phyloP scores from a whole-genome alignment of 2,113 vertebrate species.

The Pogona vitticeps region DNA sequence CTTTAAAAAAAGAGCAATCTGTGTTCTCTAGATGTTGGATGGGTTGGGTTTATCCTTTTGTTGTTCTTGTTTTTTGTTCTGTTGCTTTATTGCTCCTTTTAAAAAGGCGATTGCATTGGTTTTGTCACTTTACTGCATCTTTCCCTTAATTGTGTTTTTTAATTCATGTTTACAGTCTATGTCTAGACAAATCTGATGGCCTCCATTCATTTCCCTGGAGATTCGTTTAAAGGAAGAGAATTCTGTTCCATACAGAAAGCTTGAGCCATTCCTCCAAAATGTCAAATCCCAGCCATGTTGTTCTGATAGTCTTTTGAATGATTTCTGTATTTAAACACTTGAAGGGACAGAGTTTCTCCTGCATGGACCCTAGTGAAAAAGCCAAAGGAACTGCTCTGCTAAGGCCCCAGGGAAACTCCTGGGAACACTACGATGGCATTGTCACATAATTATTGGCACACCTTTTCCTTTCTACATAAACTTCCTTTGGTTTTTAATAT shows the following conservation, averaged over 20 bases:
- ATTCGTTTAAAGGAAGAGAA: slow-evolving; percentile 26
- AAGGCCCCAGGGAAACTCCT: background rate
- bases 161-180: slow-evolving; percentile 48
- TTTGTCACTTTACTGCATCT: slow-evolving; percentile 43
- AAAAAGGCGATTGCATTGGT: slow-evolving; percentile 56
- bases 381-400: background rate
- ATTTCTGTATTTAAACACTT: background rate
- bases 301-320: background rate
- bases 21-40: slow-evolving; percentile 8
- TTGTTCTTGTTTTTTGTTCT: too few species aligned
- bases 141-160: slow-evolving; percentile 54
- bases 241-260: background rate
- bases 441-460: background rate
- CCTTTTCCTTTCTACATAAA: background rate
- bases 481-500: background rate
- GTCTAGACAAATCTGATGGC: slow-evolving; percentile 55
- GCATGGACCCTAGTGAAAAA: too few species aligned
- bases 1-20: slow-evolving; percentile 19
- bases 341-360: background rate
- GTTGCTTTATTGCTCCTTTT: slow-evolving; percentile 51
- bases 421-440: background rate
- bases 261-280: slow-evolving; percentile 25
- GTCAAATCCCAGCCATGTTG: background rate
- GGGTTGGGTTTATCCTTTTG: slow-evolving; percentile 5
- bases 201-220: slow-evolving; percentile 46